Evolutionary conservation across 2,888 invertebrate genomes (phyloP), one percentile per base, ranked within the genome.

Genomic region (Diarsia dahlii): DNA sequence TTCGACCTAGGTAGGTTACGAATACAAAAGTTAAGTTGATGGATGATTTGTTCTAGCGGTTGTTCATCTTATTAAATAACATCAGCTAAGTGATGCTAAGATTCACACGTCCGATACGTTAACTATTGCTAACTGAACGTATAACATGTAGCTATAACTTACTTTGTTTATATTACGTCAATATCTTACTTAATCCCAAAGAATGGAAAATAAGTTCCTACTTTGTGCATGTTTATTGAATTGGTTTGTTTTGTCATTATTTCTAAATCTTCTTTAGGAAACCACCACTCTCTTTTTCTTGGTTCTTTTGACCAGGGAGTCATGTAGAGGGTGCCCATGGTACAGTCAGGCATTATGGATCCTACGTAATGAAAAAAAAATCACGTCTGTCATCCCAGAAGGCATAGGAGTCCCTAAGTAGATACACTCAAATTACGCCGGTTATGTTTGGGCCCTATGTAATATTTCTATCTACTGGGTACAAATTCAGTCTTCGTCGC

Each of bases 41-140:
- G 48, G 12, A 23, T 45, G 8, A 20, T 39, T 50, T n/a, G 2
- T n/a, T 12, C 2, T 39, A n/a, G 48, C 48, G 48, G 28, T 64
- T 52, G 39, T 77, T 63, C 23, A 64, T 64, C 39, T 50, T 50
- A 63, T 28, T 74, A 45, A 15, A 13, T 8, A 18, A 46, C 23
- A 52, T 13, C 2, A 23, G 28, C 15, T 81, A 78, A 64, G 20
- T 81, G 63, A 62, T 76, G 15, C 15, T 34, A 72, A 45, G 8
- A 56, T 62, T 82, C 23, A 45, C 62, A 77, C 34, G n/a, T 48
- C 18, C 18, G 39, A 18, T 28, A 28, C 18, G 58, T 23, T 65
- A 81, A 65, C 46, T 60, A 45, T n/a, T 48, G 28, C 52, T 81
- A 66, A 81, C 28, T 66, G 12, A 15, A 62, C n/a, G 20, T 74